Evolutionary conservation across 2,797 vertebrate genomes (phyloP).

Genomic region (Cichlasoma orientale): DNA sequence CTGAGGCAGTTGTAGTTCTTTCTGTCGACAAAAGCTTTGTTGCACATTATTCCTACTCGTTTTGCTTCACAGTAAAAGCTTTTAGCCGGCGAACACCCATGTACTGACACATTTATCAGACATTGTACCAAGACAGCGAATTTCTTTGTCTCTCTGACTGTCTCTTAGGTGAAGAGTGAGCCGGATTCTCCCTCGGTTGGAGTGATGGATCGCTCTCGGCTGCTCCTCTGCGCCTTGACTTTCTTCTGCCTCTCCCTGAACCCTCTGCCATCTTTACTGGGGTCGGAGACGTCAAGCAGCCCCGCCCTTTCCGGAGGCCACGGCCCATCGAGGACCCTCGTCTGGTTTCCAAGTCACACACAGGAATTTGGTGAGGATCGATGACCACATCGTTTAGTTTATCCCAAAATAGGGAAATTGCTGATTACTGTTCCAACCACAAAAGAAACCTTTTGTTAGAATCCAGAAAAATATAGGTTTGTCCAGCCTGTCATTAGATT

Average conservation of each 20-base stretch:
- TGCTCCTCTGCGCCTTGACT: slow-evolving; percentile 94
- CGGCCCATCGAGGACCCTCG: slow-evolving; percentile 81
- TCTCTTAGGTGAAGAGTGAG: slow-evolving; percentile 91
- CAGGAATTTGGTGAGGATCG: slow-evolving; percentile 78
- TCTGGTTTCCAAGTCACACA: slow-evolving; percentile 81
- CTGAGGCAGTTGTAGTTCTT: background rate
- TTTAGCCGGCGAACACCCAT: background rate
- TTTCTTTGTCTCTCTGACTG: background rate
- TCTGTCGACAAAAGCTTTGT: background rate
- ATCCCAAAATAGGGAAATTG: too few relatives aligned
- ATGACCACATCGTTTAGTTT: background rate
- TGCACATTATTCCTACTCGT: background rate
- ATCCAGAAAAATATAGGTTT: background rate
- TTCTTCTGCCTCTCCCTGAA: slow-evolving; percentile 97
- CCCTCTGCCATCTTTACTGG: slow-evolving; percentile 91
- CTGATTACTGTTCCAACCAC: background rate
- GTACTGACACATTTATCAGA: background rate
- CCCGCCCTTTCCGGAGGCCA: slow-evolving; percentile 63
- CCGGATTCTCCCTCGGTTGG: slow-evolving; percentile 92
- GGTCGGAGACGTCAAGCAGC: slow-evolving; percentile 64
- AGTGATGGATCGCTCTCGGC: slow-evolving; percentile 96
- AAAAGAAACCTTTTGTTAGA: background rate
- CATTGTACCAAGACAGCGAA: background rate
- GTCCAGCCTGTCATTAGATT: background rate
- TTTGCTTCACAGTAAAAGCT: background rate